phyloP scores from a whole-genome alignment of 2,113 vertebrate species.

The Oriolus oriolus region DNA sequence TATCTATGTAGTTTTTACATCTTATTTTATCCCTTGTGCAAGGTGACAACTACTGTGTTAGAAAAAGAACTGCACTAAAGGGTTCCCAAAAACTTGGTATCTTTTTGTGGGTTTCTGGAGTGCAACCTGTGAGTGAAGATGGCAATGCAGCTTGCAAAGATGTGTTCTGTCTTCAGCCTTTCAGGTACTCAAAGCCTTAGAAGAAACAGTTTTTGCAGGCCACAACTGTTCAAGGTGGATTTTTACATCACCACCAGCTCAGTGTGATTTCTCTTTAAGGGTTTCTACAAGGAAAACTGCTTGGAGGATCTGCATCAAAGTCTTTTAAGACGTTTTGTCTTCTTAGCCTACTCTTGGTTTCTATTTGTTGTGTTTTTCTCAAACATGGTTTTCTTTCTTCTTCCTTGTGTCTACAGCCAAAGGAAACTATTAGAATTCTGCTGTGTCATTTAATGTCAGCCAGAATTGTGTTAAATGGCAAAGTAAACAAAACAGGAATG shows the following conservation, averaged over 20 bases:
- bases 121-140: accelerated
- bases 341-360: background rate
- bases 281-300: background rate
- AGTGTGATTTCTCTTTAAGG: background rate
- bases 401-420: background rate
- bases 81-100: background rate
- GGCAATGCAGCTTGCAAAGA: background rate
- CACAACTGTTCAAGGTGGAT: background rate
- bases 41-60: background rate
- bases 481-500: background rate
- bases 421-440: background rate
- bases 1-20: background rate
- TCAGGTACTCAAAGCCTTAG: background rate
- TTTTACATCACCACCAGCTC: background rate
- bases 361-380: background rate
- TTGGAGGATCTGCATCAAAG: background rate
- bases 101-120: background rate
- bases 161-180: background rate
- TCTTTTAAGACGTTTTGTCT: background rate
- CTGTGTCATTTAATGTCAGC: accelerated
- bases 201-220: background rate
- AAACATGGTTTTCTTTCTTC: background rate
- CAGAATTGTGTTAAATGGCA: background rate
- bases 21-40: background rate
- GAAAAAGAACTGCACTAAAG: background rate